phyloP scores from a whole-genome alignment of 2,888 invertebrate species.

The Griposia aprilina region DNA sequence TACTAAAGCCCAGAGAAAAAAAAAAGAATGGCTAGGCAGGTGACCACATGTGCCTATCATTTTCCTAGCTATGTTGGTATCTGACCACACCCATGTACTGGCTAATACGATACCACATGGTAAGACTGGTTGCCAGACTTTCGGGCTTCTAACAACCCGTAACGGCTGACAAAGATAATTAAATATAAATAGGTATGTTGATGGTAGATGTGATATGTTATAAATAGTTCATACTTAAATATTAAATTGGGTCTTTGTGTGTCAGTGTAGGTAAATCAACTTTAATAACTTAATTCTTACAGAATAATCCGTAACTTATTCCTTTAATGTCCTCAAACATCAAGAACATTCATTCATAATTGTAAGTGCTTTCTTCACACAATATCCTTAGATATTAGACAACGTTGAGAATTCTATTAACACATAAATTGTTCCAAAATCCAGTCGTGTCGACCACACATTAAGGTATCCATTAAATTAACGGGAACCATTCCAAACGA shows the following conservation, averaged over 20 bases:
- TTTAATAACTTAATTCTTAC: conserved; percentile 33
- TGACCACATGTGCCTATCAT: no score
- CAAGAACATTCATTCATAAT: conserved; percentile 41
- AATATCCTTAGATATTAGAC: conserved; percentile 52
- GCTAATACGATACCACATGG: no score
- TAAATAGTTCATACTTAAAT: no score
- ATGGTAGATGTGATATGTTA: no score
- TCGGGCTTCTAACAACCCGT: no score
- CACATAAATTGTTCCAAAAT: conserved; percentile 68
- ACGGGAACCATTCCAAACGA: conserved; percentile 78
- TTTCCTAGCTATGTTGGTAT: no score
- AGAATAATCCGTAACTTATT: conserved; percentile 34
- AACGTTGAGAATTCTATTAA: conserved; percentile 63
- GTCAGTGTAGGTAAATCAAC: conserved; percentile 13
- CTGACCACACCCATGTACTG: no score
- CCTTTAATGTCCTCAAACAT: conserved; percentile 28
- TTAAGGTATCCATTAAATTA: conserved; percentile 83
- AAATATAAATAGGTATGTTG: no score
- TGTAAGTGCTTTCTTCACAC: conserved; percentile 48
- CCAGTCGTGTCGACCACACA: conserved; percentile 86
- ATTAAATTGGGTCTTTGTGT: not conserved
- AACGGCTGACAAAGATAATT: no score
- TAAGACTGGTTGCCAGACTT: no score
- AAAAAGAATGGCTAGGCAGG: no score
- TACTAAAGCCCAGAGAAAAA: no score